Base-by-base conservation (phyloP, 2,888 invertebrate genomes). In the Aporophyla lueneburgensis region DNA sequence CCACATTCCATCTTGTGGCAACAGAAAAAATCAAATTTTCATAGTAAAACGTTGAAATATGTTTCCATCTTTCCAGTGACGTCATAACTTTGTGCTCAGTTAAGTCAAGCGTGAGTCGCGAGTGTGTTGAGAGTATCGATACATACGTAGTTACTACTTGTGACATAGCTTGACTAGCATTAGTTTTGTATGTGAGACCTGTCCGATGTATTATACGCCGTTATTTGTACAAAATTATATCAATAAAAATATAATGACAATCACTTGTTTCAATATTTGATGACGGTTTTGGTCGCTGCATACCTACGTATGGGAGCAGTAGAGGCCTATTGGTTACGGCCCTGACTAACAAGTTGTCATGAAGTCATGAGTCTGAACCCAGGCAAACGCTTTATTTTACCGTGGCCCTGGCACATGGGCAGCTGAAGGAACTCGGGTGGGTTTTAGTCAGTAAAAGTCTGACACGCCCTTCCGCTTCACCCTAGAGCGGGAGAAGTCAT, bases 201-300 rank as follows among this genome's bases (percentile, higher is more conserved):
- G 95, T 96, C 96, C 96, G 94, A 94, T 97, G 97, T 97, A 97
- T 92, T 93, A 97, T 97, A 97, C 91, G 96, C 96, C 96, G 96
- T 96, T 97, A 96, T 97, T 97, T 97, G 97, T 97, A 97, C 96
- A 97, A 97, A 97, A 96, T 95, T 96, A 96, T 96, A 96, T 96
- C 96, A 96, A 95, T 96, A 96, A 96, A 96, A 95, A 93, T 93
- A 92, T 91, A 89, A 92, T 91, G 89, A 92, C 92, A 92, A 24
- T 43, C 14, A 43, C 2, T 56, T 70, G 65, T 56, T 40, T 56
- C 12, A 61, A 69, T 66, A n/a, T 54, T 62, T 62, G 9, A 5
- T 33, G 33, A 33, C 33, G 33, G 33, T 33, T n/a, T 33, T 33
- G 33, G 33, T 33, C 33, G 33, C 33, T 33, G 33, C 33, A 33